Evolutionary conservation across 53 echinoderm and acorn worm species (phyloP).

Genomic region (Luidia sarsii): DNA sequence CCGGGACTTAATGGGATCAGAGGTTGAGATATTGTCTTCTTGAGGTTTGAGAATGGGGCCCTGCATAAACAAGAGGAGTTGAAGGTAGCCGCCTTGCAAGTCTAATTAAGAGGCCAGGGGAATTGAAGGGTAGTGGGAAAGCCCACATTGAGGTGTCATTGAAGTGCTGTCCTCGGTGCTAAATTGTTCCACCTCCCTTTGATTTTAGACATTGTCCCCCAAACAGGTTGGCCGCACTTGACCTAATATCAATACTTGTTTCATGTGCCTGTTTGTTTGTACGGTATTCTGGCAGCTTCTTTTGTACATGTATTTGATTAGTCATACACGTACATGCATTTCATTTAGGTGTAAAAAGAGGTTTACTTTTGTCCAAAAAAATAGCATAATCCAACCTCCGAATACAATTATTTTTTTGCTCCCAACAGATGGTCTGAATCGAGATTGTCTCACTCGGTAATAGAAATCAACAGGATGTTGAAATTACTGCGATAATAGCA

Average conservation of each 20-base stretch:
- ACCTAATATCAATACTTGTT: constrained; percentile 31
- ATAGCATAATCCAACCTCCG: too few relatives aligned
- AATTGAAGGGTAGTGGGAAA: not conserved
- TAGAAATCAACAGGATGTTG: too few relatives aligned
- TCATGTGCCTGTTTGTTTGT: constrained; percentile 3
- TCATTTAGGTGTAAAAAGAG: too few relatives aligned
- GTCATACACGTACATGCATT: too few relatives aligned
- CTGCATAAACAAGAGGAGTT: too few relatives aligned
- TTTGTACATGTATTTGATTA: constrained; percentile 6
- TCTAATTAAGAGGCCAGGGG: not conserved
- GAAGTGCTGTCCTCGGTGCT: not conserved
- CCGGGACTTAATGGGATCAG: constrained; percentile 19
- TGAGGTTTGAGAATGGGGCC: too few relatives aligned
- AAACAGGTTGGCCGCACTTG: not conserved
- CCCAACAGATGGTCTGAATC: too few relatives aligned
- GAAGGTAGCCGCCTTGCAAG: too few relatives aligned
- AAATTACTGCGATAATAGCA: too few relatives aligned
- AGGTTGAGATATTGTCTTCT: constrained; percentile 10
- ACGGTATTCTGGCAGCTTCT: not conserved
- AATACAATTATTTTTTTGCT: too few relatives aligned
- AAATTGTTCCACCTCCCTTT: not conserved
- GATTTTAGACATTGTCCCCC: constrained; percentile 9
- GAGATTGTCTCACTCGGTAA: too few relatives aligned
- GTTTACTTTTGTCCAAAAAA: too few relatives aligned
- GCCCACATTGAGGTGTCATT: not conserved